Percentiles rank a stretch among this genome's conserved stretches.
Evolutionary conservation across 2,797 vertebrate species (phyloP).

Genomic region (Trachurus trachurus): DNA sequence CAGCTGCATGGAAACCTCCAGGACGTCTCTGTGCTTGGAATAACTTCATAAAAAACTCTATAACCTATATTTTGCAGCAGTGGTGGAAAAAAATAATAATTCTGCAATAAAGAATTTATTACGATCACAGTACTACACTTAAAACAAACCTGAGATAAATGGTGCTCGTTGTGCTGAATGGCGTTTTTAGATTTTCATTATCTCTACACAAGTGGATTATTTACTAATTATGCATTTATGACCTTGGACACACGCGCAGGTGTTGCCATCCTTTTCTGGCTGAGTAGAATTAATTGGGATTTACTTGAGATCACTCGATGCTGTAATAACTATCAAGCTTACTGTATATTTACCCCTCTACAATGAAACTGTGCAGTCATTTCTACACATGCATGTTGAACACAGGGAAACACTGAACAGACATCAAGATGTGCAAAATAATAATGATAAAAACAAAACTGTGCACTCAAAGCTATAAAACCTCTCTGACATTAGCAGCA

Average conservation of each 20-base stretch:
- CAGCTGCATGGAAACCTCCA: conserved; percentile 1
- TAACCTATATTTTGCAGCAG: background rate
- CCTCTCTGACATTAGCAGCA: too few species aligned
- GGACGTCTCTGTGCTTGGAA: background rate
- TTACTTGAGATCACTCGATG: background rate
- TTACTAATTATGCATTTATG: background rate
- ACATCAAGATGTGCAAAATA: too few species aligned
- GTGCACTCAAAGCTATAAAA: too few species aligned
- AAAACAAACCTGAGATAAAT: too few species aligned
- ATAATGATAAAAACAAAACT: too few species aligned
- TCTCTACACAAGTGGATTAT: background rate
- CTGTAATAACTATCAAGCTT: background rate
- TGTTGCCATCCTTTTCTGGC: conserved; percentile 1
- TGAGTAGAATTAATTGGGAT: background rate
- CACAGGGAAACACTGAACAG: too few species aligned
- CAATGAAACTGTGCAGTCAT: too few species aligned
- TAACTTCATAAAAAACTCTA: background rate
- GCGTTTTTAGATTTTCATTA: background rate
- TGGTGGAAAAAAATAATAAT: background rate
- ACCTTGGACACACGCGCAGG: background rate
- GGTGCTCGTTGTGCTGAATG: too few species aligned
- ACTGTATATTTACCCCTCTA: too few species aligned
- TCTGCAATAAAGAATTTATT: too few species aligned
- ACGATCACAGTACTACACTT: too few species aligned
- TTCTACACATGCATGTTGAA: too few species aligned